Evolutionary conservation across 2,888 invertebrate species (phyloP).

Genomic region (Hofmannophila pseudospretella): DNA sequence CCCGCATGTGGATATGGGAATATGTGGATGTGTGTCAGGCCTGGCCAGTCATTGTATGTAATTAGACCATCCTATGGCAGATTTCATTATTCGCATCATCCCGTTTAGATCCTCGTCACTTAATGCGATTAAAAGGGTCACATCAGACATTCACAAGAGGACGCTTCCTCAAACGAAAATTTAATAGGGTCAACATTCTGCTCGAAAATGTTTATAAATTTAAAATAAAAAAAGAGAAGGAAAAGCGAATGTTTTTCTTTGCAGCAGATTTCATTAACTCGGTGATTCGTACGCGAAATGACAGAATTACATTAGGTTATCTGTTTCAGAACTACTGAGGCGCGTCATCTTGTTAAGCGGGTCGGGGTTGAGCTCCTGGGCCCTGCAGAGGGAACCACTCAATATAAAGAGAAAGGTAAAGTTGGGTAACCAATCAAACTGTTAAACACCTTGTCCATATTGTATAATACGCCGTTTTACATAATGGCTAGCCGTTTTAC

Average conservation of each 20-base stretch:
- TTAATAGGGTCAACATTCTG: constrained; percentile 35
- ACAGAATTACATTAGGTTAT: constrained; percentile 62
- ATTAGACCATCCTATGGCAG: constrained; percentile 47
- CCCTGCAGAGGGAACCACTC: constrained; percentile 90
- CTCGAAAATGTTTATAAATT: constrained; percentile 23
- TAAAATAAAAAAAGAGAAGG: constrained; percentile 18
- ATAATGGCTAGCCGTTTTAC: no score
- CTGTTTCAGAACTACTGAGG: constrained; percentile 88
- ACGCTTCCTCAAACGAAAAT: constrained; percentile 34
- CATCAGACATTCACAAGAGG: constrained; percentile 42
- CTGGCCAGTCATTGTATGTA: constrained; percentile 47
- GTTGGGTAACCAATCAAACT: constrained; percentile 21
- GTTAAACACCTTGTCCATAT: no score
- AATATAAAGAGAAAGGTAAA: constrained; percentile 83
- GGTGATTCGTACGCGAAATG: constrained; percentile 48
- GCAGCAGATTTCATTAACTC: constrained; percentile 42
- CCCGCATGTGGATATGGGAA: no score
- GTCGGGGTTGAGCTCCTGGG: constrained; percentile 94
- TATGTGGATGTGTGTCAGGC: no score
- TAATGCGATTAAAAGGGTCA: constrained; percentile 59
- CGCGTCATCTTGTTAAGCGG: constrained; percentile 93
- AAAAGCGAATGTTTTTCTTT: constrained; percentile 42
- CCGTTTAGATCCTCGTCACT: constrained; percentile 47
- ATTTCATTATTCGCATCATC: constrained; percentile 58
- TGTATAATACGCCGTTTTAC: no score